Percentiles rank a stretch among this genome's conserved stretches.
Conservation (phyloP, 2,888 invertebrate species). For the Euclidia mi region DNA sequence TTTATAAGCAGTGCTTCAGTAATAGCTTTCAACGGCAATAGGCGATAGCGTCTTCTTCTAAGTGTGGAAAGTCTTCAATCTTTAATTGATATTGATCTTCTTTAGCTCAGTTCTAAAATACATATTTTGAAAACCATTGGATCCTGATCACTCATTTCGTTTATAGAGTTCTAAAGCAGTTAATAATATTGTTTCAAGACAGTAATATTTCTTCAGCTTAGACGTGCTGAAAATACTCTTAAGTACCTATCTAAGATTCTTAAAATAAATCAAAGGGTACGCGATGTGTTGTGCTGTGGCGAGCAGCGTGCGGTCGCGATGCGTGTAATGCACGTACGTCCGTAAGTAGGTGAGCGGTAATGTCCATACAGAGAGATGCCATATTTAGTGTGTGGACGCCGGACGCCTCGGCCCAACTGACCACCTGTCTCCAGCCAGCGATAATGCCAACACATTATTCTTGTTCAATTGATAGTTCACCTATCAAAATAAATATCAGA, state of each 20-base stretch:
- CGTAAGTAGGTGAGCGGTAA: constrained; percentile 65
- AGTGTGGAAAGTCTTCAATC: no score
- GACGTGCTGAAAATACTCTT: constrained; percentile 2
- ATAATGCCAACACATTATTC: constrained; percentile 1
- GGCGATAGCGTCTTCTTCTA: no score
- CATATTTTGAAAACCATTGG: no score
- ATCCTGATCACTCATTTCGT: no score
- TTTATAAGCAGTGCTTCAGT: no score
- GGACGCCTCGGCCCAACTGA: constrained; percentile 35
- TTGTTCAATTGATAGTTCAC: constrained; percentile 4
- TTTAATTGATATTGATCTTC: no score
- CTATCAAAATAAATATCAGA: neutral
- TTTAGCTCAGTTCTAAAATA: neutral
- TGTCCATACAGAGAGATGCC: constrained; percentile 65
- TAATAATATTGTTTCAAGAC: no score
- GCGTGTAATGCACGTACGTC: neutral
- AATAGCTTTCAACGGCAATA: no score
- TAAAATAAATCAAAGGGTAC: constrained; percentile 24
- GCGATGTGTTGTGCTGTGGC: neutral
- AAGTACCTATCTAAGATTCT: constrained; percentile 12
- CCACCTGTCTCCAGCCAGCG: no score
- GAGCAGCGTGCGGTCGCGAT: constrained; percentile 1
- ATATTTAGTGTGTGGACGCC: constrained; percentile 64
- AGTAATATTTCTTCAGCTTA: no score
- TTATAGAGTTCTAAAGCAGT: no score